Evolutionary conservation across 1,140 invertebrate genomes (phyloP).

Genomic region (Brachionus plicatilis): DNA sequence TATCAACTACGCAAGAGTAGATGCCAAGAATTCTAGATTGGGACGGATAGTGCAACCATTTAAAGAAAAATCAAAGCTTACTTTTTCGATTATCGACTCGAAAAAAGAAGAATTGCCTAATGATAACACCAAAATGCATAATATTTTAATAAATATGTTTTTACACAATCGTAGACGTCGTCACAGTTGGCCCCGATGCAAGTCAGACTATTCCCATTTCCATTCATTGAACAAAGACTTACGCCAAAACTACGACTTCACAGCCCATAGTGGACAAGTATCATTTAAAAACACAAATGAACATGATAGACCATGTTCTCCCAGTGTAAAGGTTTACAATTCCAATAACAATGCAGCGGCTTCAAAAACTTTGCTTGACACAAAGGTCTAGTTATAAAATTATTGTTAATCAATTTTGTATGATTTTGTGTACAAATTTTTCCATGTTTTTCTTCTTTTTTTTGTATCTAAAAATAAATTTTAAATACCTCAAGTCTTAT

Average conservation of each 20-base stretch:
- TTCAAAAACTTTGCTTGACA: not conserved
- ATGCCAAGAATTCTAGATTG: not conserved
- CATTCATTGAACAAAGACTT: conserved; percentile 2
- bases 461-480: not conserved
- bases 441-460: not conserved
- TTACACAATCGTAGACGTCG: not conserved
- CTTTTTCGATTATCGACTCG: not conserved
- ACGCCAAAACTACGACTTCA: not conserved
- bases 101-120: not conserved
- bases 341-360: not conserved
- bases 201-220: not conserved
- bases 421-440: not conserved
- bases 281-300: not conserved
- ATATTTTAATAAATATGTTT: conserved; percentile 2
- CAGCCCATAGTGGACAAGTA: not conserved
- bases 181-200: conserved; percentile 20
- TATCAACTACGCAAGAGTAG: conserved; percentile 9
- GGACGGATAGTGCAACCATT: not conserved
- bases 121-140: not conserved
- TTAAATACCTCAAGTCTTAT: not conserved
- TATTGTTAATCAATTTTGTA: not conserved
- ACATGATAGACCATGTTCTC: not conserved
- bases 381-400: not conserved
- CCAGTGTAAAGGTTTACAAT: not conserved
- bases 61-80: not conserved